A percentile compares a stretch with the other conserved stretches of the same genome.
These are phyloP conservation scores for Caenorhabditis briggsae DNA, from an alignment of 1,140 invertebrate species.

Conservation along the genomic window DNA sequence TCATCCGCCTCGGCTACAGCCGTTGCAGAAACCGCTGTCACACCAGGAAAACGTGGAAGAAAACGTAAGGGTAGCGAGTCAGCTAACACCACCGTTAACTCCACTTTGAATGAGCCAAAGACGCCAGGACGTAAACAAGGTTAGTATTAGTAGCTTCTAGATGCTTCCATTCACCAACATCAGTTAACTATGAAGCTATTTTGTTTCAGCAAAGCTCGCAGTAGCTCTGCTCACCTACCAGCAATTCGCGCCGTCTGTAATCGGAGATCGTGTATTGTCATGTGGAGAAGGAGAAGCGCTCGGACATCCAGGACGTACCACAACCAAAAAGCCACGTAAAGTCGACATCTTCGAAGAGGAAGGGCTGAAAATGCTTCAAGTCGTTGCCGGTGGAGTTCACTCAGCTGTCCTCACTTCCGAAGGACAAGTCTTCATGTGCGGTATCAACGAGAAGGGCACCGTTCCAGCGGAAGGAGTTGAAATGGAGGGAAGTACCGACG, in stretches of 20 bases:
- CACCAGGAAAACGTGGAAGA: conserved; percentile 34
- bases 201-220: background rate
- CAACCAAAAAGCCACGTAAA: conserved; percentile 74
- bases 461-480: conserved; percentile 74
- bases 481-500: conserved; percentile 72
- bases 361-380: conserved; percentile 69
- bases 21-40: background rate
- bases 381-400: conserved; percentile 75
- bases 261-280: conserved; percentile 17
- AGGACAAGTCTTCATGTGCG: conserved; percentile 72
- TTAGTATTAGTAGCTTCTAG: background rate
- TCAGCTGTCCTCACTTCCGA: conserved; percentile 72
- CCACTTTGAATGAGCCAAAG: conserved; percentile 9
- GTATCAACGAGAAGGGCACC: conserved; percentile 77
- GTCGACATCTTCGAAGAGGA: conserved; percentile 71
- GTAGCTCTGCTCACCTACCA: background rate
- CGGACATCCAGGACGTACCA: conserved; percentile 74
- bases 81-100: conserved; percentile 34
- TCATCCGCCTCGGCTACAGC: background rate
- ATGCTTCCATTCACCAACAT: background rate
- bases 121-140: conserved; percentile 14
- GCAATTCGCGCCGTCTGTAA: background rate
- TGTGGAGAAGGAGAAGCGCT: conserved; percentile 69
- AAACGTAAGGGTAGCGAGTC: conserved; percentile 53
- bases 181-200: background rate